Evolutionary conservation across 2,888 invertebrate species (phyloP), one percentile per base, ranked within the genome.

Genomic region (Blastobasis lacticolella): DNA sequence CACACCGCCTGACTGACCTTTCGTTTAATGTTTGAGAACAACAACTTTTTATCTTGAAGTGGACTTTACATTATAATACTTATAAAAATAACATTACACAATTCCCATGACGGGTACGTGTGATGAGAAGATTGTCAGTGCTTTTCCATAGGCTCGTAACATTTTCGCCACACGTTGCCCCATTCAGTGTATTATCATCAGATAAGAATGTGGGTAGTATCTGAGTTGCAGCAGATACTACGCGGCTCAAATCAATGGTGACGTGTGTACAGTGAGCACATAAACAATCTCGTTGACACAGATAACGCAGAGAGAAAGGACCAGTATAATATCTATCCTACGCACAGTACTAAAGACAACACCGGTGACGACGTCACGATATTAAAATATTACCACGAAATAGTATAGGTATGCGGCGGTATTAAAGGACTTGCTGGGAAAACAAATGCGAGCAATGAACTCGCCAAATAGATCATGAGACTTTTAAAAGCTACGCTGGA

Each of bases 141-240:
- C 57, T 64, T 64, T 63, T 63, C 60, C 57, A 58, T 57, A 56
- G 56, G 40, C 23, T 23, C 23, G 3, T 23, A 23, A 23, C 23
- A 23, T 23, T 23, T 23, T 44, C 7, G 50, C 50, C 48, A 49
- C 49, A 53, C 55, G 49, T 51, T 46, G 40, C 36, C 36, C 44
- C 48, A 37, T 8, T 44, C 37, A 51, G 49, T 42, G 57, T 53
- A 50, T 56, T 54, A 48, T 55, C 55, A 51, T 46, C 42, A 57
- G 64, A 64, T 63, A 58, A 63, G 53, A 62, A 61, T 59, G 60
- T 62, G 57, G 56, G 59, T 58, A 61, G 55, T 49, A 50, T 55
- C 9, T 42, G 42, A n/a, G 37, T 54, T 51, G 52, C 54, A 49
- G 54, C 45, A 57, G 54, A 51, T 62, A 48, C 4, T 45, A 64